Conservation (phyloP, 2,113 vertebrate genomes). For the Narcine bancroftii region DNA sequence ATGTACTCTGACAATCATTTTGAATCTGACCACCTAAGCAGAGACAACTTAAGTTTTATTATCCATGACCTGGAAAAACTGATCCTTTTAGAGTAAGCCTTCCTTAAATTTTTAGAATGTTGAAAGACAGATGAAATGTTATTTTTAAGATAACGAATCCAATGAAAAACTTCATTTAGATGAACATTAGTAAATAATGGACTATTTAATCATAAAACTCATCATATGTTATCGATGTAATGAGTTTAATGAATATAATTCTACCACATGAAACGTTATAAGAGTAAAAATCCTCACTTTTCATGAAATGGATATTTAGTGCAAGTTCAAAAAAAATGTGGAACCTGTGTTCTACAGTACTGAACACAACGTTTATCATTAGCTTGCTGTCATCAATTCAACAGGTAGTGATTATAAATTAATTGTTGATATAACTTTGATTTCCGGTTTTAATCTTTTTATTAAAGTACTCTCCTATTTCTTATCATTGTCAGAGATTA, state of each 20-base stretch:
- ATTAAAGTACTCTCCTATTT: neutral
- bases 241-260: neutral
- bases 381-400: constrained; percentile 37
- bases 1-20: too few species aligned
- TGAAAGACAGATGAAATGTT: neutral
- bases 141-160: neutral
- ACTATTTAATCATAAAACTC: neutral
- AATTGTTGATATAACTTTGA: constrained; percentile 34
- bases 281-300: neutral
- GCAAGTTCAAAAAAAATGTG: neutral
- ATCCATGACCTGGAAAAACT: neutral
- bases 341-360: neutral
- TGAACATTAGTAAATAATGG: neutral
- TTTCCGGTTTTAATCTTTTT: neutral
- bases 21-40: too few species aligned
- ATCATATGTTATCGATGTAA: neutral
- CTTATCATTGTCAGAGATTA: neutral
- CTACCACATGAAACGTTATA: neutral
- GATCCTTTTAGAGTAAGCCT: neutral
- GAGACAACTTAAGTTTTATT: too few species aligned
- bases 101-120: neutral
- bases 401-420: constrained; percentile 43
- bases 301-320: constrained; percentile 2
- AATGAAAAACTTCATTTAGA: neutral
- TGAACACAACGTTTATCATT: neutral